Conservation (phyloP, 2,797 vertebrate genomes). For the Eupleurogrammus muticus region DNA sequence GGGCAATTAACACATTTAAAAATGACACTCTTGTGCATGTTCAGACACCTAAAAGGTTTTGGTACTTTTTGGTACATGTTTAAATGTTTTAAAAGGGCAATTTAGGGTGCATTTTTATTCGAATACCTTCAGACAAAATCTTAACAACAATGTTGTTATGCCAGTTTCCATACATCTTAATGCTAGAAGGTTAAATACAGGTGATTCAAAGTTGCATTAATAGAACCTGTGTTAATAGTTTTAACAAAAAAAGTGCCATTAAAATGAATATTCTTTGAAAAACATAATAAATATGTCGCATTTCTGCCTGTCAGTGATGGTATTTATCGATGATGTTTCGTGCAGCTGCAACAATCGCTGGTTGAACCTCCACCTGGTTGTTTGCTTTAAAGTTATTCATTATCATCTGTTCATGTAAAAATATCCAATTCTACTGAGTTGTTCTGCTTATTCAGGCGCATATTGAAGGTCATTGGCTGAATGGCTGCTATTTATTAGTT, state of each 20-base stretch:
- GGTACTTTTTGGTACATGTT: no score
- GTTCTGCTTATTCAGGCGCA: slow-evolving; percentile 3
- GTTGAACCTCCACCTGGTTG: background rate
- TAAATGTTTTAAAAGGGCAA: no score
- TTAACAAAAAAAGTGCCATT: slow-evolving; percentile 16
- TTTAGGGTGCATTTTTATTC: no score
- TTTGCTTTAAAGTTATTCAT: background rate
- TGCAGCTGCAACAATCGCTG: background rate
- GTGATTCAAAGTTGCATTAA: no score
- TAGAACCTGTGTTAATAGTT: no score
- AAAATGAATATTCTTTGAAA: slow-evolving; percentile 17
- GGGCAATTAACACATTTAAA: no score
- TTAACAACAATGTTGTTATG: no score
- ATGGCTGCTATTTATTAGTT: slow-evolving; percentile 37
- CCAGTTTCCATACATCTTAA: no score
- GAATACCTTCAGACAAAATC: no score
- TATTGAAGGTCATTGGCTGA: slow-evolving; percentile 43
- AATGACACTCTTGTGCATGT: no score
- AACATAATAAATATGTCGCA: background rate
- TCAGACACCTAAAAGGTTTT: no score
- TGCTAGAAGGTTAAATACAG: no score
- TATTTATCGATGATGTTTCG: background rate
- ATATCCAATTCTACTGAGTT: background rate
- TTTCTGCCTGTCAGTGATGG: background rate
- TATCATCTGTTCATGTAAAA: slow-evolving; percentile 11